Conservation (phyloP, 2,888 invertebrate species). For the Omphaloscelis lunosa region DNA sequence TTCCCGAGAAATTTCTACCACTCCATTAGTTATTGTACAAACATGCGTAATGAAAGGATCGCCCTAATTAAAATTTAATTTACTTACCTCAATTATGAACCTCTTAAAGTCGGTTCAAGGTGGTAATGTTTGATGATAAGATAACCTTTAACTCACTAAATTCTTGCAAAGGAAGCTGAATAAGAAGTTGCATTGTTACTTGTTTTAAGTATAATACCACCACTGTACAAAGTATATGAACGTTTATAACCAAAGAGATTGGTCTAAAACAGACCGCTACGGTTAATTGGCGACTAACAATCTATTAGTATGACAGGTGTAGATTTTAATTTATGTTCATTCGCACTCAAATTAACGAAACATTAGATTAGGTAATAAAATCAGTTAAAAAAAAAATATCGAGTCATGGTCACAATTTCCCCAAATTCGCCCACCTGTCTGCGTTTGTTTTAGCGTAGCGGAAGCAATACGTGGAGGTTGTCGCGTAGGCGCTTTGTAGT, state of each 20-base stretch:
- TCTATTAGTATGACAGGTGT: no score
- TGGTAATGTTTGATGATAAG: slow-evolving; percentile 2
- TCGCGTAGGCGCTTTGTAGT: background rate
- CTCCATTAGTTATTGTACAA: background rate
- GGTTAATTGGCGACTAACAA: no score
- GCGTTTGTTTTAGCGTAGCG: background rate
- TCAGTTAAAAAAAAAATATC: background rate
- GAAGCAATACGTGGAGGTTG: background rate
- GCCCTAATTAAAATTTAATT: background rate
- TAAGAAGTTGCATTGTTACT: background rate
- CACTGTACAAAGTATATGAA: background rate
- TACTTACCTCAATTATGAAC: background rate
- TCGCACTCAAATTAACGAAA: background rate
- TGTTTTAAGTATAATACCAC: background rate
- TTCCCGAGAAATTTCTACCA: no score
- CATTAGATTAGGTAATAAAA: no score
- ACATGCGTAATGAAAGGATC: background rate
- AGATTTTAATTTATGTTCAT: background rate
- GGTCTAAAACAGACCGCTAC: background rate
- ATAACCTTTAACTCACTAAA: slow-evolving; percentile 25
- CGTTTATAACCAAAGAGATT: background rate
- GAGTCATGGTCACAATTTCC: background rate
- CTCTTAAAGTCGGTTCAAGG: background rate
- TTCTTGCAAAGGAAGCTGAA: slow-evolving; percentile 2
- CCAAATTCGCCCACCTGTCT: background rate